phyloP scores from a whole-genome alignment of 2,888 invertebrate species.

The Elegia similella region DNA sequence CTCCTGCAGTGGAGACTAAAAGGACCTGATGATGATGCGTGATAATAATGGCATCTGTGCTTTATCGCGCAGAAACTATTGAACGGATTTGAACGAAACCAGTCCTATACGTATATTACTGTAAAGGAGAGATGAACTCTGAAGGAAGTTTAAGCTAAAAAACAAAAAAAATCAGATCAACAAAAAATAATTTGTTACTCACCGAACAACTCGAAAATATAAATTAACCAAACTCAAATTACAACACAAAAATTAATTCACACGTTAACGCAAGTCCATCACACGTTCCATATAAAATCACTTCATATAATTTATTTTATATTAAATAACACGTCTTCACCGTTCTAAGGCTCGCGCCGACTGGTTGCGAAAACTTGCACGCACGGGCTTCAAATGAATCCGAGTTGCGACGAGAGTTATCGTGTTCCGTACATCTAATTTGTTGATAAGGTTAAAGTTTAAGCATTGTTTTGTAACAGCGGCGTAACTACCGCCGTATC shows the following conservation, averaged over 20 bases:
- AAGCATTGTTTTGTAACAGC: not conserved
- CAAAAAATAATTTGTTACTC: not conserved
- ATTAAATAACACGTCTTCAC: not conserved
- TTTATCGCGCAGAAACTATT: no score
- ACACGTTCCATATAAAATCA: not conserved
- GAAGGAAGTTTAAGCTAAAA: not conserved
- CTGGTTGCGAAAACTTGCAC: slow-evolving; percentile 5
- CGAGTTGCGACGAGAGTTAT: not conserved
- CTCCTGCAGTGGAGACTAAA: no score
- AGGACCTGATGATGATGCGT: no score
- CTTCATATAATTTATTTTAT: not conserved
- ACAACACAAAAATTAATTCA: not conserved
- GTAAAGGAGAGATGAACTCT: not conserved
- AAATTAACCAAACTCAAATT: not conserved
- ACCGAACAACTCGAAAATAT: not conserved
- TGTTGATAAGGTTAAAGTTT: not conserved
- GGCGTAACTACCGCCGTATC: no score
- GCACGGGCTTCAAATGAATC: not conserved
- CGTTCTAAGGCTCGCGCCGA: not conserved
- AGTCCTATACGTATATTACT: no score
- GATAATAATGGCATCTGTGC: no score
- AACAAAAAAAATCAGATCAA: not conserved
- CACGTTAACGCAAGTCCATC: not conserved
- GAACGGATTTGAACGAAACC: no score
- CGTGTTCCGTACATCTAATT: not conserved